Percentiles rank a stretch among this genome's conserved stretches.
These are phyloP conservation scores for Polyergus mexicanus DNA, from an alignment of 1,140 invertebrate species.

Conservation along the genomic window DNA sequence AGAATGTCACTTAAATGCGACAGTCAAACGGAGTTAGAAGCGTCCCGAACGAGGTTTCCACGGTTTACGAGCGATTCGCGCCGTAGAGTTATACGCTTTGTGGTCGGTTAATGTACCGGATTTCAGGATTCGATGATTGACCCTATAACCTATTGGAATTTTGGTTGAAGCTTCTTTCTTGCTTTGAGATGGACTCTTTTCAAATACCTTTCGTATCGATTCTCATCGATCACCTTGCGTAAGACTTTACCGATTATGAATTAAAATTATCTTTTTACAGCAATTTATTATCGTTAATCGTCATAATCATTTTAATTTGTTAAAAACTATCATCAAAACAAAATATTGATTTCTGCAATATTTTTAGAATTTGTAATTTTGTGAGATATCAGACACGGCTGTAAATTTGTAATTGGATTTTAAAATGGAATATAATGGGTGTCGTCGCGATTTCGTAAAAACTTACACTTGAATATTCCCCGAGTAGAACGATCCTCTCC, in stretches of 20 bases:
- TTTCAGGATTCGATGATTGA: slow-evolving; percentile 73
- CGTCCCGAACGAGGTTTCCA: slow-evolving; percentile 72
- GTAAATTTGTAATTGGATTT: slow-evolving; percentile 5
- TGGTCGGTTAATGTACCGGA: slow-evolving; percentile 75
- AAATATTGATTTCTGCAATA: neutral
- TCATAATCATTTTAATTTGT: neutral
- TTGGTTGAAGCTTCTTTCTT: slow-evolving; percentile 8
- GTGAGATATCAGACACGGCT: neutral
- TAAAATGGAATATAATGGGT: neutral
- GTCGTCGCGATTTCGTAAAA: neutral
- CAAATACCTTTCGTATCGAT: neutral
- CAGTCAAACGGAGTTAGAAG: slow-evolving; percentile 74
- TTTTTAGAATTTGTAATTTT: neutral
- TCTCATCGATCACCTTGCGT: neutral
- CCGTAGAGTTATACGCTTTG: slow-evolving; percentile 65
- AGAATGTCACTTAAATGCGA: slow-evolving; percentile 75
- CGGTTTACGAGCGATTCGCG: slow-evolving; percentile 77
- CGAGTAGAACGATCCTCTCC: neutral
- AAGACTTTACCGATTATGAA: neutral
- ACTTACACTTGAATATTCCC: slow-evolving; percentile 31
- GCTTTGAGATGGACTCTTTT: neutral
- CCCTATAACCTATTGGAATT: slow-evolving; percentile 62
- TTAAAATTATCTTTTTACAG: neutral
- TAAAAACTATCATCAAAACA: neutral
- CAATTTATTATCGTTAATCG: neutral